A percentile compares a stretch with the other conserved stretches of the same genome.
Evolutionary conservation across 2,113 vertebrate genomes (phyloP).

Genomic region (Casuarius casuarius): DNA sequence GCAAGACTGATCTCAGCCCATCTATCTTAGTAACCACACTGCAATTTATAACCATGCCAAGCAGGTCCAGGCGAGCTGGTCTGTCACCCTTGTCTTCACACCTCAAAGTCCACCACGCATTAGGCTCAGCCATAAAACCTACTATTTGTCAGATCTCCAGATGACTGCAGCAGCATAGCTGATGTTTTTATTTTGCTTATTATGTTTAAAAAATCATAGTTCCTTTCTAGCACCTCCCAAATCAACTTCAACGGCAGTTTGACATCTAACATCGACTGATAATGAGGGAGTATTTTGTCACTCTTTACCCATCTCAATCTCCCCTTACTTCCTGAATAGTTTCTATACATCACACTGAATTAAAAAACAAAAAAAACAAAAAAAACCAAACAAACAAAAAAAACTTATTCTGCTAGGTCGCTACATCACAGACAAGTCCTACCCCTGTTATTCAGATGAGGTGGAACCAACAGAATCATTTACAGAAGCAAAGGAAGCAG

Average conservation of each 20-base stretch:
- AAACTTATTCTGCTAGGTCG: neutral
- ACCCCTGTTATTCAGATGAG: neutral
- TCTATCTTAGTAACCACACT: neutral
- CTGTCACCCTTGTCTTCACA: neutral
- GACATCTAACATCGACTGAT: neutral
- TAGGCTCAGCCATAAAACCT: neutral
- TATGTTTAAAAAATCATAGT: neutral
- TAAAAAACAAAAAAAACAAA: neutral
- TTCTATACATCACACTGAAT: neutral
- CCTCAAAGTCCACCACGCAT: neutral
- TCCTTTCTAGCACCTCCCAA: neutral
- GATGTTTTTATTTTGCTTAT: neutral
- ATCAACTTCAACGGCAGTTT: neutral
- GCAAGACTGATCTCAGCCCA: neutral
- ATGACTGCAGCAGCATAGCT: neutral
- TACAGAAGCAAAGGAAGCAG: neutral
- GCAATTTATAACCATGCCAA: neutral
- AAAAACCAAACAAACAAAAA: neutral
- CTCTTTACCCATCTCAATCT: neutral
- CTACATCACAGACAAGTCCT: neutral
- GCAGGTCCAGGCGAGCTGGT: neutral
- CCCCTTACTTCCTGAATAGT: neutral
- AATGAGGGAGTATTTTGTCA: neutral
- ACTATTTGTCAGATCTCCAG: neutral
- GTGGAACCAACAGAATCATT: neutral